phyloP scores from a whole-genome alignment of 1,140 invertebrate genomes.

The Heliconius melpomene region DNA sequence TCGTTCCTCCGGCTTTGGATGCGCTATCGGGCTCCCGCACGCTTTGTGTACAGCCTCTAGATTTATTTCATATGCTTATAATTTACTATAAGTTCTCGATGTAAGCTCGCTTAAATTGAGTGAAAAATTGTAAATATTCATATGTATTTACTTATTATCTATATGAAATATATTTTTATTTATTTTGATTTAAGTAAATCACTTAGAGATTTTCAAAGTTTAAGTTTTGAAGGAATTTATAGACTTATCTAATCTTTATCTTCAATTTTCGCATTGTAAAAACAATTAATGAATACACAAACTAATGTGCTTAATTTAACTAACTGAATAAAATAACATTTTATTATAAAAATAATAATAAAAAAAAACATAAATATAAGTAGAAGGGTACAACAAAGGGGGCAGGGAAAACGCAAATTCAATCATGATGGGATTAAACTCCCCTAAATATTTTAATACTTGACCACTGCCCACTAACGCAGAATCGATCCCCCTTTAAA shows the following conservation, averaged over 20 bases:
- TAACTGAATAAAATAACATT: background rate
- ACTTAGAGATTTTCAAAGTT: no score
- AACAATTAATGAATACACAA: no score
- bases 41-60: constrained; percentile 76
- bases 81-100: constrained; percentile 55
- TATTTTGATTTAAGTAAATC: no score
- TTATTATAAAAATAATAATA: background rate
- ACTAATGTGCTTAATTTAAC: no score
- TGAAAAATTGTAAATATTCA: background rate
- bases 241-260: no score
- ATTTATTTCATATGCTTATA: constrained; percentile 73
- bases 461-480: constrained; percentile 73
- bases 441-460: constrained; percentile 79
- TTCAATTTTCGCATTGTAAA: no score
- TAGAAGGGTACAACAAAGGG: constrained; percentile 49
- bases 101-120: constrained; percentile 30
- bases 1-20: constrained; percentile 72
- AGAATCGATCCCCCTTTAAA: constrained; percentile 69
- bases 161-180: no score
- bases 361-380: constrained; percentile 11
- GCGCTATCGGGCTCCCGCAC: constrained; percentile 74
- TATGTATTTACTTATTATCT: background rate
- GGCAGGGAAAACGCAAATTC: constrained; percentile 72
- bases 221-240: no score
- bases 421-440: constrained; percentile 77